phyloP scores from a whole-genome alignment of 2,113 vertebrate species.

The Potamarius usumacintae region DNA sequence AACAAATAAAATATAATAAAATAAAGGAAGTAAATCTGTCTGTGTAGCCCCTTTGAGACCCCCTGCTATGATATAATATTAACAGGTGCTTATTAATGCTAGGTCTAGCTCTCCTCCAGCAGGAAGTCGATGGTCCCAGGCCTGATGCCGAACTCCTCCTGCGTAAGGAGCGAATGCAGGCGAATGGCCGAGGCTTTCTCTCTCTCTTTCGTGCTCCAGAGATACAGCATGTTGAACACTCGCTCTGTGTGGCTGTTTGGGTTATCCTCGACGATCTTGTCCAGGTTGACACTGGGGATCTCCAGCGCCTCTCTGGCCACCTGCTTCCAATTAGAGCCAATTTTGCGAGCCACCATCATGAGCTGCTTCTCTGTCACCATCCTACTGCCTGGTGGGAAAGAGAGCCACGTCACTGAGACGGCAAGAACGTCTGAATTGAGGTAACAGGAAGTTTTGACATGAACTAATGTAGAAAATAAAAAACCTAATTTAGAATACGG shows the following conservation, averaged over 20 bases:
- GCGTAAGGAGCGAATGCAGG: conserved; percentile 67
- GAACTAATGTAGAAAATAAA: not conserved
- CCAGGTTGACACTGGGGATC: conserved; percentile 61
- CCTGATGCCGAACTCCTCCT: conserved; percentile 51
- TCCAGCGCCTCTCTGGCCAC: conserved; percentile 66
- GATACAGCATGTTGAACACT: conserved; percentile 68
- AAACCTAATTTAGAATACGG: not conserved
- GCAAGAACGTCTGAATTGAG: not conserved
- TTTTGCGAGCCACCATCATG: conserved; percentile 63
- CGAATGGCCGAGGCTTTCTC: conserved; percentile 61
- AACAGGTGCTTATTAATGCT: not conserved
- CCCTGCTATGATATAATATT: not conserved
- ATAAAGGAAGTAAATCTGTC: not conserved
- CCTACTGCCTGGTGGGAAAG: conserved; percentile 42
- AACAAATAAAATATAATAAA: not conserved
- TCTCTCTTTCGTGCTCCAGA: conserved; percentile 61
- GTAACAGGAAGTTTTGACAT: not conserved
- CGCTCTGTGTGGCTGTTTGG: conserved; percentile 53
- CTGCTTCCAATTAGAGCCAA: conserved; percentile 68
- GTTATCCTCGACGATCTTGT: conserved; percentile 71
- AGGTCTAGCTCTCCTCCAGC: conserved; percentile 54
- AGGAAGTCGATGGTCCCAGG: conserved; percentile 63
- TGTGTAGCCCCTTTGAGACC: not conserved
- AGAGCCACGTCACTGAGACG: not conserved
- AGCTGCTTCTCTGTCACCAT: conserved; percentile 71